Base-by-base conservation (phyloP, 2,113 vertebrate species). In the Pluvialis apricaria region DNA sequence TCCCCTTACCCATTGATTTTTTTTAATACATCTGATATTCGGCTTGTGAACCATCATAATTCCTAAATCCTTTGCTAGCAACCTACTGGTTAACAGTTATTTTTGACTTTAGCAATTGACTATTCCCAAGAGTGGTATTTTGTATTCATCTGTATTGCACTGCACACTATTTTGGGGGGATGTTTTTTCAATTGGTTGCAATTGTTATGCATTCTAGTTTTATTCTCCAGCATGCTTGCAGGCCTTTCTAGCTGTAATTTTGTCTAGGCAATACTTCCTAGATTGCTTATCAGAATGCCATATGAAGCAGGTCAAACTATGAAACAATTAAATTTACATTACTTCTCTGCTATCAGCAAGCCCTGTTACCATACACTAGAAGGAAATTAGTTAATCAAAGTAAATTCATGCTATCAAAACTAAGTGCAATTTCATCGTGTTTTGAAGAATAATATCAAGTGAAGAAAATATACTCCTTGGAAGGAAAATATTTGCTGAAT, bases 401-500 rank as follows among this genome's bases (percentile, higher is more conserved):
- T 36, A 72, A 65, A 86, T 49, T 62, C 31, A 47, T 78, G 14
- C 7, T 75, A 55, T 58, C 55, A 73, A 58, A 89, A 26, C 49
- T 65, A 77, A 45, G 9, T 22, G 31, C 5, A 77, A 44, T 89
- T 89, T 84, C 60, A 60, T 64, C 14, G 16, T n/a, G 7, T 78
- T 79, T 44, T 45, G 29, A 87, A 81, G 45, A 75, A 38, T 47
- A 72, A 24, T 36, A 40, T 22, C 45, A 71, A 55, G 26, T 26
- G 21, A 26, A 64, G 83, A 62, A 62, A 88, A 10, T 32, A 38
- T 68, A 6, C 9, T 40, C 31, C 21, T 71, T 79, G 47, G 16
- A 86, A 82, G 12, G 26, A 84, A 91, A 81, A 29, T 71, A 60
- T 42, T 78, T 82, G 60, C 42, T 85, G 82, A 90, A 85, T 60